Evolutionary conservation across 2,797 vertebrate genomes (phyloP), one percentile per base, ranked within the genome.

Genomic region (Octomys mimax): DNA sequence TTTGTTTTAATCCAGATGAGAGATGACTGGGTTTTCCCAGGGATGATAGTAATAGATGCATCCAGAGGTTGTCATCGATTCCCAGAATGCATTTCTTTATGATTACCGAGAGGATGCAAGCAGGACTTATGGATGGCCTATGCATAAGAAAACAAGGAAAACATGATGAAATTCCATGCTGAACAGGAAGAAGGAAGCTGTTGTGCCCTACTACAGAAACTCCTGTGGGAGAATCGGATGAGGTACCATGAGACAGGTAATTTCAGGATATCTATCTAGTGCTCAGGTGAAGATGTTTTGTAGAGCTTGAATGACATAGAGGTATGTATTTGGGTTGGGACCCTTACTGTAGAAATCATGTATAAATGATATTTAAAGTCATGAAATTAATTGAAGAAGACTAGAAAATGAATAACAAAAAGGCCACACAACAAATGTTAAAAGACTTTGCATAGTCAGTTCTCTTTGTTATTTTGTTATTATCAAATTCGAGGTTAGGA

Each of bases 381-480:
- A 68, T 79, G 1, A 66, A 87, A 75, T 3, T 21, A 70, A 28
- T 73, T 49, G 3, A 91, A 18, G 33, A 83, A 14, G 46, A 18
- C 33, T 62, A 62, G 2, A 46, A 1, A 68, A 77, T 81, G 6
- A 86, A 54, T 10, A 83, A 77, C n/a, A 1, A 11, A 80, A 70
- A 18, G 26, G 0, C 14, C 16, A 90, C 61, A 5, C 21, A 59
- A 0, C 13, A 19, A 83, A 9, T 71, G 77, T 62, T 54, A 42
- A 70, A 39, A 57, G 18, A 22, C 0, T 70, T 9, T 6, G 12
- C 18, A 62, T 0, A 0, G 8, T n/a, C 54, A 61, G 46, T 22
- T 5, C 26, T 70, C 0, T 75, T 39, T 66, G 54, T 79, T 52
- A 14, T 59, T 28, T 84, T 26, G 39, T 75, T 92, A 64, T 19